Evolutionary conservation across 2,113 vertebrate genomes (phyloP).

Genomic region (Corydoras sp.): DNA sequence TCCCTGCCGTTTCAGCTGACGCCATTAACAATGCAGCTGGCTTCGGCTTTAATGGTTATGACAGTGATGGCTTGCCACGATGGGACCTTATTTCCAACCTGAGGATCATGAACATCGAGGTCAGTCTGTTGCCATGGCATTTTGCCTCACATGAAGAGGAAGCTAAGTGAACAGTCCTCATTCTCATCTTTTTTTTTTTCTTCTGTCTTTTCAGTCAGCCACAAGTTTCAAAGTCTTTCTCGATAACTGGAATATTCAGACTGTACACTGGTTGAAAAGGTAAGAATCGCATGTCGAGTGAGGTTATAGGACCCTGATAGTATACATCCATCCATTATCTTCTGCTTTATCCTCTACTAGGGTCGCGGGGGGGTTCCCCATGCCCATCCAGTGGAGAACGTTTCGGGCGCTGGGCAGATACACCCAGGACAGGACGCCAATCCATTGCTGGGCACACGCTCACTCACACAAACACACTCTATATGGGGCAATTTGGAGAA

Average conservation of each 20-base stretch:
- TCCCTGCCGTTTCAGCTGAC: constrained; percentile 67
- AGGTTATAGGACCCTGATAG: neutral
- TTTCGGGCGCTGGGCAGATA: no score
- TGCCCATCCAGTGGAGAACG: no score
- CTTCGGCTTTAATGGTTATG: constrained; percentile 88
- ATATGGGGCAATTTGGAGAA: no score
- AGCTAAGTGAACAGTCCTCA: constrained; percentile 7
- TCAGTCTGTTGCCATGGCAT: constrained; percentile 42
- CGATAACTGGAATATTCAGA: constrained; percentile 97
- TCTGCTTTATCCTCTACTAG: no score
- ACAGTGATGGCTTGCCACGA: constrained; percentile 69
- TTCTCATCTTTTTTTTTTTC: constrained; percentile 41
- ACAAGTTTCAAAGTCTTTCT: constrained; percentile 96
- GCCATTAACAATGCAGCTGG: constrained; percentile 94
- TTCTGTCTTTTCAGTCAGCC: constrained; percentile 72
- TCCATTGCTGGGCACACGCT: no score
- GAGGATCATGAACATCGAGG: constrained; percentile 88
- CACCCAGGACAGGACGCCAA: no score
- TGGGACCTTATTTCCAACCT: constrained; percentile 93
- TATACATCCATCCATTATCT: no score
- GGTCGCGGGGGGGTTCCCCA: no score
- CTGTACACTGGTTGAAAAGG: constrained; percentile 93
- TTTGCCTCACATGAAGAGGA: neutral
- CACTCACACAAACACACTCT: no score
- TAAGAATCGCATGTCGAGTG: constrained; percentile 43